Evolutionary conservation across 2,113 vertebrate genomes (phyloP).

Genomic region (Rhizomys pruinosus): DNA sequence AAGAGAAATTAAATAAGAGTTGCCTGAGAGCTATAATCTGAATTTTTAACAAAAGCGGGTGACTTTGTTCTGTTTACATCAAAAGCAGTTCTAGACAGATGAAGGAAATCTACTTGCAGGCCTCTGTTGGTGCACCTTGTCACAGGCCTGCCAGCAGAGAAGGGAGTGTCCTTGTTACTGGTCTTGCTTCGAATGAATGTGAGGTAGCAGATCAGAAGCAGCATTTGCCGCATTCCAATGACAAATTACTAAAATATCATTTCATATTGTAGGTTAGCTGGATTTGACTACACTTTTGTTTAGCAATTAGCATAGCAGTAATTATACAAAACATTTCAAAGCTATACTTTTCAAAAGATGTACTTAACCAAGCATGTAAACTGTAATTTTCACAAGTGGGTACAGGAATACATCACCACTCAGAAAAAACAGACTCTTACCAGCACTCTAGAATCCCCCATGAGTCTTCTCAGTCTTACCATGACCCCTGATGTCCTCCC

Average conservation of each 20-base stretch:
- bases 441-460: background rate
- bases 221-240: background rate
- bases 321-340: slow-evolving; percentile 6
- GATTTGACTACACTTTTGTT: background rate
- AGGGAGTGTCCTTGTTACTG: background rate
- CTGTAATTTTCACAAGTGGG: background rate
- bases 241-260: background rate
- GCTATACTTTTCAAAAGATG: background rate
- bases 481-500: too few relatives aligned
- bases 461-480: background rate
- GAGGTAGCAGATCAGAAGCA: background rate
- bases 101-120: background rate
- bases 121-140: background rate
- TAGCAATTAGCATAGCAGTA: background rate
- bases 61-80: background rate
- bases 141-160: background rate
- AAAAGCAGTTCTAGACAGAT: background rate
- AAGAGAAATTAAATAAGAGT: slow-evolving; percentile 33
- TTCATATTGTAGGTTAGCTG: background rate
- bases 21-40: slow-evolving; percentile 9
- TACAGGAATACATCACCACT: too few relatives aligned
- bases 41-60: background rate
- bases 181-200: background rate
- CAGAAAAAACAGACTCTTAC: too few relatives aligned
- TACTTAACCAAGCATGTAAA: slow-evolving; percentile 11